Conservation (phyloP, 2,888 invertebrate genomes). For the Mythimna loreyi region DNA sequence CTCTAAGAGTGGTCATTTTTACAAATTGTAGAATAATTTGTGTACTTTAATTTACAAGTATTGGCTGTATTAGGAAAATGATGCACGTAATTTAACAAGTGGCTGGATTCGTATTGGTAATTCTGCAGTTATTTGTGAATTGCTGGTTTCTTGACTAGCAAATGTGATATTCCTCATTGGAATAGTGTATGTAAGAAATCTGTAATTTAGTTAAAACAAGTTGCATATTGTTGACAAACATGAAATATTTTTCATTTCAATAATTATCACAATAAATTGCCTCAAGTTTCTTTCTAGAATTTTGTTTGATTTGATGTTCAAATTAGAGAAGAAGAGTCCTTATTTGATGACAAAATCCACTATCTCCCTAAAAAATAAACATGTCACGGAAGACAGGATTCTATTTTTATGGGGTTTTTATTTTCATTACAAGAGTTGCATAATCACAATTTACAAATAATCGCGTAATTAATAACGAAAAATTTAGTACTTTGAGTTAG, state of each 20-base stretch:
- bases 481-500: conserved; percentile 77
- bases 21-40: conserved; percentile 64
- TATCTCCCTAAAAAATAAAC: conserved; percentile 72
- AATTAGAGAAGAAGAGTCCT: conserved; percentile 9
- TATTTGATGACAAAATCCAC: conserved; percentile 29
- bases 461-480: conserved; percentile 81
- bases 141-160: conserved; percentile 71
- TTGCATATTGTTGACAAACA: conserved; percentile 78
- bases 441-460: conserved; percentile 71
- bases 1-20: conserved; percentile 63
- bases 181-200: conserved; percentile 71
- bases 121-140: conserved; percentile 58
- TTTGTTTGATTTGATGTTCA: conserved; percentile 59
- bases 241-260: conserved; percentile 79
- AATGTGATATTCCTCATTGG: conserved; percentile 78
- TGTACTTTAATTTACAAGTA: conserved; percentile 61
- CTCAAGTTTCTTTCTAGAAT: conserved; percentile 75
- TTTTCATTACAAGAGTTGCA: conserved; percentile 71
- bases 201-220: conserved; percentile 70
- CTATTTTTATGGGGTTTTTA: conserved; percentile 79
- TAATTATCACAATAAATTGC: conserved; percentile 82
- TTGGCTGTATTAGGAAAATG: conserved; percentile 64
- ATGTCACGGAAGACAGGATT: conserved; percentile 72
- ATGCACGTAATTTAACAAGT: conserved; percentile 55
- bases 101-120: conserved; percentile 64